Evolutionary conservation across 2,113 vertebrate species (phyloP).

Genomic region (Macquaria ambigua): DNA sequence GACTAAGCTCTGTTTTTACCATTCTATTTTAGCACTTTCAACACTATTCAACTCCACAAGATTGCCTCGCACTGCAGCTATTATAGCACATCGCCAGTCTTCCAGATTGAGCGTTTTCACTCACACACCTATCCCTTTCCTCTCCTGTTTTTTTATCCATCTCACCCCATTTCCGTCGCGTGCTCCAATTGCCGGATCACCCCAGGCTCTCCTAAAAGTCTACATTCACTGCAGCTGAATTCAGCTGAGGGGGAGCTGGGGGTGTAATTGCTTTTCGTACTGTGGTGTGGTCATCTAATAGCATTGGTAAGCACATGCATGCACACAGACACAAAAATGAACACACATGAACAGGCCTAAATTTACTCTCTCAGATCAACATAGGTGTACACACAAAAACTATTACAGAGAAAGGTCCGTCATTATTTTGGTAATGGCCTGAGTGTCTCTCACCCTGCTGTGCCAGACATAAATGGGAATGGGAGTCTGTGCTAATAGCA

Average conservation of each 20-base stretch:
- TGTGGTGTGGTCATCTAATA: slow-evolving; percentile 62
- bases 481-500: slow-evolving; percentile 38
- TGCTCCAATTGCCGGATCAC: slow-evolving; percentile 70
- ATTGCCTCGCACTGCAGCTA: slow-evolving; percentile 63
- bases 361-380: slow-evolving; percentile 31
- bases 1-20: slow-evolving; percentile 56
- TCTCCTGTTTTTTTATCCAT: slow-evolving; percentile 68
- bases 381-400: slow-evolving; percentile 32
- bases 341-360: slow-evolving; percentile 10
- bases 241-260: slow-evolving; percentile 51
- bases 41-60: slow-evolving; percentile 58
- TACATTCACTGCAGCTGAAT: slow-evolving; percentile 68
- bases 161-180: slow-evolving; percentile 58
- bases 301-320: slow-evolving; percentile 58
- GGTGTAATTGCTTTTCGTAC: slow-evolving; percentile 77
- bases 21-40: slow-evolving; percentile 55
- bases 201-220: slow-evolving; percentile 66
- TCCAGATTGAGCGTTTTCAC: slow-evolving; percentile 73
- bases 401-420: slow-evolving; percentile 54
- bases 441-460: slow-evolving; percentile 56
- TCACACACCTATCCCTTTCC: slow-evolving; percentile 60
- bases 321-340: slow-evolving; percentile 23
- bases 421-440: slow-evolving; percentile 60
- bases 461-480: slow-evolving; percentile 40
- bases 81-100: slow-evolving; percentile 69